Percentiles rank a stretch among this genome's conserved stretches.
Conservation (phyloP, 2,113 vertebrate genomes). For the Albula goreensis region DNA sequence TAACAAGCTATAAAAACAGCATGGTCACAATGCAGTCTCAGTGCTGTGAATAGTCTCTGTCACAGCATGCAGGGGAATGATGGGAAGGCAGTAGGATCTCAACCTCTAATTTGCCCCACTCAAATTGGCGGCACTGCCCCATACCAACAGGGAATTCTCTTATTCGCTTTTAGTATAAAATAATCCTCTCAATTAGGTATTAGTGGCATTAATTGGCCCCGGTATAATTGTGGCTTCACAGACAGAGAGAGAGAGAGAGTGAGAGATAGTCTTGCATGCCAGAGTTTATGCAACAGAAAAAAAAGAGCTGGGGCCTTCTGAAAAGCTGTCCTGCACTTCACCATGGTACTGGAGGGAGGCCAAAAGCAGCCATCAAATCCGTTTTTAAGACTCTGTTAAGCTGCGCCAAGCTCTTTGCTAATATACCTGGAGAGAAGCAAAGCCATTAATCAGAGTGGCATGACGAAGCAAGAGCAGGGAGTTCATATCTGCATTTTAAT, state of each 20-base stretch:
- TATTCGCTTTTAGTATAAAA: constrained; percentile 58
- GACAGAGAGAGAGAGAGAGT: constrained; percentile 26
- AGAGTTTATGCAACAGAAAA: constrained; percentile 32
- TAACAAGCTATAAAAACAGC: neutral
- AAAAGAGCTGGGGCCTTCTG: constrained; percentile 36
- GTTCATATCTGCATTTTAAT: constrained; percentile 26
- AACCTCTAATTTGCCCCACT: constrained; percentile 1
- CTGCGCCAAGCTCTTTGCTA: constrained; percentile 32
- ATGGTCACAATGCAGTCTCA: neutral
- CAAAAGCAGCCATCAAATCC: constrained; percentile 47
- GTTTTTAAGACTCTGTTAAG: constrained; percentile 50
- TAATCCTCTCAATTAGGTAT: constrained; percentile 67
- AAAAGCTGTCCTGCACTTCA: constrained; percentile 28
- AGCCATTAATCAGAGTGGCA: constrained; percentile 33
- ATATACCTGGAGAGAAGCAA: constrained; percentile 40
- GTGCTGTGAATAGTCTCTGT: neutral
- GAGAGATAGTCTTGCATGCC: constrained; percentile 49
- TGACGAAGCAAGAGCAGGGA: constrained; percentile 8
- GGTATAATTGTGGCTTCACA: constrained; percentile 66
- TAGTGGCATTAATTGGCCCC: constrained; percentile 64
- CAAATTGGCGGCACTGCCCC: constrained; percentile 18
- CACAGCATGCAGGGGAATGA: neutral
- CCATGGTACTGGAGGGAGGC: constrained; percentile 48
- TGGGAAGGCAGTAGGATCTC: neutral
- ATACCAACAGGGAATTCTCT: constrained; percentile 34